Base-by-base conservation (phyloP, 1,140 invertebrate genomes). In the Meteorus sp. region DNA sequence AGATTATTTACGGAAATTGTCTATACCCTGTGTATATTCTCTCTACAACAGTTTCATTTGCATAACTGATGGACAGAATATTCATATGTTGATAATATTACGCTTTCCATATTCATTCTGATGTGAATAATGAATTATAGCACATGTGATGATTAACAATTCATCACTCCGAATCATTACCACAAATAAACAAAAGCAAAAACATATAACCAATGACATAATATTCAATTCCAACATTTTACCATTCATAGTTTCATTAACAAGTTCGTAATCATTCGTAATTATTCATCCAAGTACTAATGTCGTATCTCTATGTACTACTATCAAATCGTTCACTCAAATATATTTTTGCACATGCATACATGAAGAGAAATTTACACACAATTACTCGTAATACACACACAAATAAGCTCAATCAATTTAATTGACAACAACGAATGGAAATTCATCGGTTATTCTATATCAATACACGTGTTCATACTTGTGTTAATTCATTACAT, bases 21-120 rank as follows among this genome's bases (percentile, higher is more conserved):
- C n/a, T n/a, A n/a, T n/a, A n/a, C n/a, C n/a, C 37, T 52, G 27
- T 31, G 33, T n/a, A 31, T 29, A 52, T 52, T 52, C 15, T 31
- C 35, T 19, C 7, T 20, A 13, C 27, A 31, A 31, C 27, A 52
- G 6, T 22, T 17, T 31, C 17, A 52, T 52, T 52, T 52, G 25
- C 44, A 47, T 47, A 47, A 47, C 20, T 47, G 13, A 47, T 47
- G 13, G 17, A n/a, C 15, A 47, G 31, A 13, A 52, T 52, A 52
- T 52, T 52, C 50, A 52, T 52, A 20, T 35, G 31, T 15, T 52
- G 50, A 35, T 52, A 52, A 52, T 52, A 35, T 11, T 52, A 52
- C 19, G 31, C 50, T 35, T n/a, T 29, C 29, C 19, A 31, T 37
- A 15, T 52, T 52, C 31, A 31, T 52, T 52, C 20, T 52, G 50